Base-by-base conservation (phyloP, 2,888 invertebrate genomes). In the Platynereis dumerilii region DNA sequence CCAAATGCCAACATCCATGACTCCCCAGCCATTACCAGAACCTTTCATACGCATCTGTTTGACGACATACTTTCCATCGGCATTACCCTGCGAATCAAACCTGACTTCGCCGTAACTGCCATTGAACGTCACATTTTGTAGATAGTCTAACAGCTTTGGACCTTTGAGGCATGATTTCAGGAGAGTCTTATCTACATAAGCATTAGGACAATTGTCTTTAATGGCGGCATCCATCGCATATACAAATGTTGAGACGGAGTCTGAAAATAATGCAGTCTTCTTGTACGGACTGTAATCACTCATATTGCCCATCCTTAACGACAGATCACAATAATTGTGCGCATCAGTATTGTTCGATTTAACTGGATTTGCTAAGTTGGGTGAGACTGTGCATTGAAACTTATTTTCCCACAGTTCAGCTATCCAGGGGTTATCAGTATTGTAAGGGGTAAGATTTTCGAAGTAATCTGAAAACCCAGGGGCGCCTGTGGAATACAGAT, bases 381-480 rank as follows among this genome's bases (percentile, higher is more conserved):
- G 24, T 2, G 39, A 22, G 12, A 27, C 27, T 22, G 29, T 27
- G 27, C 64, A 74, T n/a, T 65, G 22, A 26, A 69, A 66, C 42
- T 63, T 56, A 0, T 44, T 20, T n/a, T 67, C 62, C 64, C 66
- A 68, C n/a, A 71, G 69, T 17, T 68, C 53, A 34, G 12, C 17
- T 24, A 73, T 61, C 73, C 74, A 75, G 2, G 74, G 74, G 64
- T 75, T 73, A 22, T 61, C 34, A 17, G 52, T 58, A 12, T 44
- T 54, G 3, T 20, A 7, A 12, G 63, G 63, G 17, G 63, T 28
- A 2, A 66, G 55, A 22, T 28, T 22, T 44, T 63, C 59, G 39
- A 66, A 63, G 59, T 66, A 66, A 15, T 52, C n/a, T 10, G 42
- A 26, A 45, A 66, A 63, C 17, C 58, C 63, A 2, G 44, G 42